phyloP scores from a whole-genome alignment of 2,113 vertebrate genomes.

The Bubo scandiacus region DNA sequence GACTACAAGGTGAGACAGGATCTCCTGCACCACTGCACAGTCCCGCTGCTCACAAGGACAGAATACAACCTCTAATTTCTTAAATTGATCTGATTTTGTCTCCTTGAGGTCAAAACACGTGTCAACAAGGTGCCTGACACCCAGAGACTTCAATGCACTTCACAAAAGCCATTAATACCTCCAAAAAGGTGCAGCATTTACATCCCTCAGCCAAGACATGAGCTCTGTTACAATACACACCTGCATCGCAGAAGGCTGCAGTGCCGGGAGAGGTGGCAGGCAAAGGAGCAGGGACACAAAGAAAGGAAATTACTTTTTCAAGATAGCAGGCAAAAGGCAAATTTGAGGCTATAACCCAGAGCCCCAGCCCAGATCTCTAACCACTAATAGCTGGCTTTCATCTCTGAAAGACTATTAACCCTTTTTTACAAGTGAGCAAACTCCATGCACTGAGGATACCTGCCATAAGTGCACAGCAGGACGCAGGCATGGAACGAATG shows the following conservation, averaged over 20 bases:
- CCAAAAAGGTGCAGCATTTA: neutral
- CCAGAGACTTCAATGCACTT: neutral
- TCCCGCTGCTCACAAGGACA: neutral
- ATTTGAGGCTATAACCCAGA: neutral
- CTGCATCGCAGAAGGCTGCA: neutral
- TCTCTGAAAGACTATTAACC: neutral
- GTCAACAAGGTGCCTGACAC: neutral
- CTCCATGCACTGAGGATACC: neutral
- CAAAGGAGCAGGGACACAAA: neutral
- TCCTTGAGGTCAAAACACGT: neutral
- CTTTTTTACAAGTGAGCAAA: neutral
- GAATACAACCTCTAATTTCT: neutral
- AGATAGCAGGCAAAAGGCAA: neutral
- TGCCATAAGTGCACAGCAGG: neutral
- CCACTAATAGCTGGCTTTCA: neutral
- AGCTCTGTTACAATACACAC: neutral
- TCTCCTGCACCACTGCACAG: fast-evolving
- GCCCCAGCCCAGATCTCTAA: neutral
- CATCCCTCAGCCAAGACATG: fast-evolving
- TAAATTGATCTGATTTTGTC: neutral
- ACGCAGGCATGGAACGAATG: neutral
- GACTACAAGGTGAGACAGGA: neutral
- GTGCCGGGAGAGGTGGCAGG: fast-evolving
- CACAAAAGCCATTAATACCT: neutral
- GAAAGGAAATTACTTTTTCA: neutral